Base-by-base conservation (phyloP, 2,888 invertebrate genomes). In the Carpatolechia fugitivella region DNA sequence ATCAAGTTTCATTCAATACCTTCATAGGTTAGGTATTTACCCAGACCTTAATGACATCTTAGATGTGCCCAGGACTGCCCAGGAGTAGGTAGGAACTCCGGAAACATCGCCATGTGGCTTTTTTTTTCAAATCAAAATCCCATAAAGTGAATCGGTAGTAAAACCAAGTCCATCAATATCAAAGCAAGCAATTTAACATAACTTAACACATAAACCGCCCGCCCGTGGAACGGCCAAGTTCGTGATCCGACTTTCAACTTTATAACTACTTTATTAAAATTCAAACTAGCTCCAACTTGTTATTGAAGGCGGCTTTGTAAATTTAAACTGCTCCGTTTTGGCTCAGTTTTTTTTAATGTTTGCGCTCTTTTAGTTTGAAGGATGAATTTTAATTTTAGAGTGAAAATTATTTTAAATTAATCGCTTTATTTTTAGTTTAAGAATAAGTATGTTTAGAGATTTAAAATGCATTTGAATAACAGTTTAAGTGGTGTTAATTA, bases 201-300 rank as follows among this genome's bases (percentile, higher is more conserved):
- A 70, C 66, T 71, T 67, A 67, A 64, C 66, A 70, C 63, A 67
- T 61, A 65, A 65, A 65, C 66, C 60, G 60, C 64, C 61, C 62
- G 56, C 62, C 58, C 60, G 60, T 64, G 63, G 59, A 62, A 61
- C 20, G 60, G 33, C 30, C 54, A 60, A 60, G 52, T 60, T 58
- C 33, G 47, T 56, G 60, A 60, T 55, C 57, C 57, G 52, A 48
- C 56, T 52, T 47, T 52, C 53, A 56, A 57, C 50, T 57, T 54
- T 36, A 29, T 35, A 52, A 56, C 56, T 56, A 71, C 70, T 74
- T 74, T 76, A 75, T 75, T 76, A 74, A 76, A 77, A 75, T 74
- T 74, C 70, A 71, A 70, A 75, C 70, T 68, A 62, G 64, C 65
- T 64, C 56, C 63, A 69, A 74, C 66, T 74, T 69, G 61, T 61